Percentiles rank a stretch among this genome's conserved stretches.
phyloP scores from a whole-genome alignment of 1,140 invertebrate species.

The Alviniconcha marisindica region DNA sequence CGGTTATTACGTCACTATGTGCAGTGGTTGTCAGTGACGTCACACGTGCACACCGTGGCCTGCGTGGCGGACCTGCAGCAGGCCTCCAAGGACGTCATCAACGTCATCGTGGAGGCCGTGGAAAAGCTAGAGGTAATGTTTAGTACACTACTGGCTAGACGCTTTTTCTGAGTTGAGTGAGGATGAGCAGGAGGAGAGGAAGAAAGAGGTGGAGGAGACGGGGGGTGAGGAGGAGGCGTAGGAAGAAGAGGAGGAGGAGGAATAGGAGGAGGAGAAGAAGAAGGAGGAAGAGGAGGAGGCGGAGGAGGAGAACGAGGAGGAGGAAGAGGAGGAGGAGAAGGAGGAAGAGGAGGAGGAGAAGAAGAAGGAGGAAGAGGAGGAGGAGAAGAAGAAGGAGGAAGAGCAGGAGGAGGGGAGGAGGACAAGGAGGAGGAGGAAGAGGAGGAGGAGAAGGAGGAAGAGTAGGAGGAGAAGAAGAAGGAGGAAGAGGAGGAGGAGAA shows the following conservation, averaged over 20 bases:
- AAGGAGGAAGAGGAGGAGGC: too few species aligned
- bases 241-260: too few species aligned
- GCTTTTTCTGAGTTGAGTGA: neutral
- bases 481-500: neutral
- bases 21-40: constrained; percentile 10
- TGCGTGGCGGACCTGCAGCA: constrained; percentile 38
- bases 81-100: constrained; percentile 38
- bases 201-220: neutral
- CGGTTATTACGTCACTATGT: constrained; percentile 19
- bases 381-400: too few species aligned
- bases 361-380: too few species aligned
- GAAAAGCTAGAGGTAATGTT: constrained; percentile 36
- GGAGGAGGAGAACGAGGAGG: too few species aligned
- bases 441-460: too few species aligned
- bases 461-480: too few species aligned
- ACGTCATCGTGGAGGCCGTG: constrained; percentile 39
- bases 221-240: neutral
- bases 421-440: too few species aligned
- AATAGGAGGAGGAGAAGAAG: too few species aligned
- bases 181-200: neutral
- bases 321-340: too few species aligned
- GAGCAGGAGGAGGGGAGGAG: too few species aligned
- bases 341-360: too few species aligned
- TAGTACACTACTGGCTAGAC: neutral
- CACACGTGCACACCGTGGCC: neutral